These are phyloP conservation scores for Eciton burchellii DNA, from an alignment of 1,140 invertebrate genomes.

Conservation along the genomic window DNA sequence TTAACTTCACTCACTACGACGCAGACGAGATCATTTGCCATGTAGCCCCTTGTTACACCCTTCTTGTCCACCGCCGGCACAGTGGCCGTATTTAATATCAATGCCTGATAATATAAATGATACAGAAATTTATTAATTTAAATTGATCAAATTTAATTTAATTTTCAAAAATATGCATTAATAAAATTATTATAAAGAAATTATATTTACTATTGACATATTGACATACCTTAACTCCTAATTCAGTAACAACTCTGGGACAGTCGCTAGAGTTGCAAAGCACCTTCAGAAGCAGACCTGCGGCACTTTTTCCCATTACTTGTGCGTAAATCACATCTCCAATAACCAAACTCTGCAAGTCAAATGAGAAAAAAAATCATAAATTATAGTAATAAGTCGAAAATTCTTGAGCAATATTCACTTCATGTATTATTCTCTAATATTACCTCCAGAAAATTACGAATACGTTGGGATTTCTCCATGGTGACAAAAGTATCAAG, in stretches of 20 bases:
- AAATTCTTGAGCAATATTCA: slow-evolving; percentile 19
- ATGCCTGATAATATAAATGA: slow-evolving; percentile 74
- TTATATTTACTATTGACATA: background rate
- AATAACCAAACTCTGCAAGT: slow-evolving; percentile 90
- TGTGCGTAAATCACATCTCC: slow-evolving; percentile 94
- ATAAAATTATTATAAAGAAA: background rate
- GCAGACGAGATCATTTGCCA: slow-evolving; percentile 93
- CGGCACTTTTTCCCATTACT: slow-evolving; percentile 90
- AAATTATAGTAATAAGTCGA: too few relatives aligned
- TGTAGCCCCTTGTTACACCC: slow-evolving; percentile 91
- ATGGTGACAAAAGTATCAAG: slow-evolving; percentile 92
- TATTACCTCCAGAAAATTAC: slow-evolving; percentile 92
- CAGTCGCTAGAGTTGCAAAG: slow-evolving; percentile 92
- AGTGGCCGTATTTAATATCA: slow-evolving; percentile 85
- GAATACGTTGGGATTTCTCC: slow-evolving; percentile 89
- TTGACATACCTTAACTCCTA: slow-evolving; percentile 90
- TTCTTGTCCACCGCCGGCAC: slow-evolving; percentile 93
- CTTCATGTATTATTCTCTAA: background rate
- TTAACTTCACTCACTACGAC: slow-evolving; percentile 95
- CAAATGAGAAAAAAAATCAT: slow-evolving; percentile 24
- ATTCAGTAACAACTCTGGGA: slow-evolving; percentile 92
- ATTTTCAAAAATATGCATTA: background rate
- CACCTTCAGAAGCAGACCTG: slow-evolving; percentile 92
- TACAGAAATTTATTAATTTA: slow-evolving; percentile 14
- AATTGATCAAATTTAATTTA: background rate